phyloP scores from a whole-genome alignment of 2,113 vertebrate genomes.

The Eolophus roseicapilla region DNA sequence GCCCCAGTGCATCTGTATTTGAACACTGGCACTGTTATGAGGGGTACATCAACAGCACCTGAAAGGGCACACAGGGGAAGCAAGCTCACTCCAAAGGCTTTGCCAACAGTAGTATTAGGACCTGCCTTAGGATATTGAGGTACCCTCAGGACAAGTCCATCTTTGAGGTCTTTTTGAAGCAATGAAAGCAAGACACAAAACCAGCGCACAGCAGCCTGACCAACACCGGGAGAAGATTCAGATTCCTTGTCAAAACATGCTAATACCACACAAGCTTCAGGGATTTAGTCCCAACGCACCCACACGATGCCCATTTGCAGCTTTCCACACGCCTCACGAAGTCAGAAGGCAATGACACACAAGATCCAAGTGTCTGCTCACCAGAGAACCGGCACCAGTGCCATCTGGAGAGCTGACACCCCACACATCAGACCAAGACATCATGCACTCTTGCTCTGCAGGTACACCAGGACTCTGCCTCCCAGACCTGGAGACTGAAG shows the following conservation, averaged over 20 bases:
- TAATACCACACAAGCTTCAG: neutral
- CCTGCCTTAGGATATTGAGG: neutral
- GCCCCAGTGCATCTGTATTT: neutral
- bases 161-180: neutral
- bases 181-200: neutral
- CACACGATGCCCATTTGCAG: neutral
- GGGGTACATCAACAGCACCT: neutral
- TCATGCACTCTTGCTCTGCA: rapidly evolving
- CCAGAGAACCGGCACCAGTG: rapidly evolving
- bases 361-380: neutral
- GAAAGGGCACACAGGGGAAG: neutral
- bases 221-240: neutral
- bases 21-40: neutral
- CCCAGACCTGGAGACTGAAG: neutral
- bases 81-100: neutral
- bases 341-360: neutral
- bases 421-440: neutral
- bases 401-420: neutral
- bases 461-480: neutral
- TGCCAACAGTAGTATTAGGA: neutral
- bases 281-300: neutral
- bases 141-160: neutral
- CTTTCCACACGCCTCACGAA: rapidly evolving
- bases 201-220: neutral
- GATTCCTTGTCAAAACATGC: rapidly evolving